phyloP scores from a whole-genome alignment of 2,797 vertebrate species.

The Glyptemys insculpta region DNA sequence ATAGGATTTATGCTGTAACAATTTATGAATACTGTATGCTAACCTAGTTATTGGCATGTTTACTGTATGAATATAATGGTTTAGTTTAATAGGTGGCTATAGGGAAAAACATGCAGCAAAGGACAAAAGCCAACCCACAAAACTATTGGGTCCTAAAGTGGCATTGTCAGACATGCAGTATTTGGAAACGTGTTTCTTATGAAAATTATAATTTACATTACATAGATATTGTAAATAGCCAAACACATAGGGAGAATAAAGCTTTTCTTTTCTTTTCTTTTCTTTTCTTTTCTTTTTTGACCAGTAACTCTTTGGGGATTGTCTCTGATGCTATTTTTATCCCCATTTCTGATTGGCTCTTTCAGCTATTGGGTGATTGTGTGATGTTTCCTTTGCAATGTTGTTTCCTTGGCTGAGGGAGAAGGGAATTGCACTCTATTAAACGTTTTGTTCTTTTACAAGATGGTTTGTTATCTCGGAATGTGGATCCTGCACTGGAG shows the following conservation, averaged over 20 bases:
- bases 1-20: background rate
- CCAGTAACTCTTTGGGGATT: background rate
- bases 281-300: background rate
- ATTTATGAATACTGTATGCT: background rate
- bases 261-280: too few species aligned
- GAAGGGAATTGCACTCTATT: slow-evolving; percentile 64
- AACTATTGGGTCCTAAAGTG: background rate
- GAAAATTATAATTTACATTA: slow-evolving; percentile 5
- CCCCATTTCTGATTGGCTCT: background rate
- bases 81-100: background rate
- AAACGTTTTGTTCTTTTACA: slow-evolving; percentile 72
- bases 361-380: background rate
- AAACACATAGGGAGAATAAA: background rate
- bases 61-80: background rate
- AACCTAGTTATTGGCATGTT: background rate
- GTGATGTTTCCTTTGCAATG: slow-evolving; percentile 31
- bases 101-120: background rate
- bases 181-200: background rate
- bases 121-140: too few species aligned
- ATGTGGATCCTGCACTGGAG: slow-evolving; percentile 83
- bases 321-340: background rate
- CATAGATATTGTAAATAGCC: background rate
- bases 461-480: slow-evolving; percentile 81
- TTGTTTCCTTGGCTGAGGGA: background rate
- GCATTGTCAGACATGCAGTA: background rate